Evolutionary conservation across 2,113 vertebrate species (phyloP), one percentile per base, ranked within the genome.

Genomic region (Labeo rohita): DNA sequence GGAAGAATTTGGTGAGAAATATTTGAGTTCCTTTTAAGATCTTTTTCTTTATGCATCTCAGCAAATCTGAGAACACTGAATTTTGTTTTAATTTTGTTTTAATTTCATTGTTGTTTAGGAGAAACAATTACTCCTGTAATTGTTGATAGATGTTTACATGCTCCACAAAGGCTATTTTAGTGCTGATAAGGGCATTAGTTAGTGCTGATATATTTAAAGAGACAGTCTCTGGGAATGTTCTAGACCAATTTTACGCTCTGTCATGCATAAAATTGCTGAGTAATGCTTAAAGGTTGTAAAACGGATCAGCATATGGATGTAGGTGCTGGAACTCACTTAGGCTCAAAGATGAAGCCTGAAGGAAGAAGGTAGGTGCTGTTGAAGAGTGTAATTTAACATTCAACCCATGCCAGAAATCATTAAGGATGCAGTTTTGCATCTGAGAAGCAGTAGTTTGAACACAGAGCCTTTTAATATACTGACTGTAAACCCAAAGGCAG

Each of bases 151-250:
- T 50, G n/a, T 1, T 45, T 15, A 59, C 49, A 49, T 75, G 72
- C 3, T 28, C n/a, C n/a, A 75, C 74, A 65, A 61, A 52, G 39
- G 80, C 77, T 87, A 78, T 72, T 79, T 87, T 56, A 68, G 49
- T 36, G 72, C 83, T 76, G 47, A 76, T 84, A 47, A 49, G 83
- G 21, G 59, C 83, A 28, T 63, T 84, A 84, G 45, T 84, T 47
- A 84, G 43, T 61, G 18, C 47, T 63, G 54, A 45, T 63, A 5
- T 63, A 75, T 49, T 75, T 75, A 75, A 75, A 45, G 11, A 75
- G 72, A 75, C 45, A 72, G 36, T 74, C 54, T 13, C n/a, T 63
- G 54, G 54, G 83, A 18, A 76, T 84, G 21, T 76, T 65, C 45
- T 65, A 12, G 72, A 43, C 23, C 8, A 63, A 61, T 61, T 70